Evolutionary conservation across 2,113 vertebrate genomes (phyloP).

Genomic region (Mormyrus iriodes): DNA sequence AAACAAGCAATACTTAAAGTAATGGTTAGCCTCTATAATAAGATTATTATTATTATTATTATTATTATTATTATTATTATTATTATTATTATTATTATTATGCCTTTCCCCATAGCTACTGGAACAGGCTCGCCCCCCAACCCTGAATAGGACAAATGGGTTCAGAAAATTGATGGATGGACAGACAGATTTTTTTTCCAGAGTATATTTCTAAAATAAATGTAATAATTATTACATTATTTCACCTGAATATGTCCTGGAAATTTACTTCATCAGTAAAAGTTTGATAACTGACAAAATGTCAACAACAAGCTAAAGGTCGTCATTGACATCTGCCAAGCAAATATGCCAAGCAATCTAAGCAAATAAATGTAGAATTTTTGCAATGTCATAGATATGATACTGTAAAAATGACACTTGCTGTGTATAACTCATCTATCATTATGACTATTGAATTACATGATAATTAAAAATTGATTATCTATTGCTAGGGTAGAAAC

Average conservation of each 20-base stretch:
- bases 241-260: neutral
- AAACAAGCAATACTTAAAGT: neutral
- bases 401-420: neutral
- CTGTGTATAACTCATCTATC: neutral
- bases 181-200: neutral
- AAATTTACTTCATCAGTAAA: neutral
- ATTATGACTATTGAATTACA: neutral
- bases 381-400: neutral
- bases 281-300: neutral
- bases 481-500: neutral
- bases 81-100: too few relatives aligned
- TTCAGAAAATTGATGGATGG: neutral
- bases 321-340: neutral
- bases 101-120: too few relatives aligned
- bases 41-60: neutral
- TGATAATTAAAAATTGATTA: constrained; percentile 19
- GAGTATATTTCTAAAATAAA: neutral
- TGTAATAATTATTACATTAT: neutral
- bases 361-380: neutral
- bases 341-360: neutral
- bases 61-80: too few relatives aligned
- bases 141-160: neutral
- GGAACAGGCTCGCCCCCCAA: too few relatives aligned
- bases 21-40: neutral
- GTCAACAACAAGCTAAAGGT: neutral